Evolutionary conservation across 2,888 invertebrate genomes (phyloP).

Genomic region (Physocephala rufipes): DNA sequence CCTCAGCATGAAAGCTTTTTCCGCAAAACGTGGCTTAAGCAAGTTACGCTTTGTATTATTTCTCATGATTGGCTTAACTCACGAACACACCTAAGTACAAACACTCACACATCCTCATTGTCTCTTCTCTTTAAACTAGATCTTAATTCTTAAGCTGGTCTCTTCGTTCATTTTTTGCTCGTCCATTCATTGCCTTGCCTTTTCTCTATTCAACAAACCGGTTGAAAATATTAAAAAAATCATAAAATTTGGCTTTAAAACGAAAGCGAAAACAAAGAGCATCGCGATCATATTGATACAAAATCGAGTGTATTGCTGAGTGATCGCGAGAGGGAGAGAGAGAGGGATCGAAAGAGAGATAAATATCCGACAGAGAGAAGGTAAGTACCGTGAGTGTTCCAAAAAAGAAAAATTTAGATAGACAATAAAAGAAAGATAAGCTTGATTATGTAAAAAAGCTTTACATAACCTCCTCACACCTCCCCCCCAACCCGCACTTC

Average conservation of each 20-base stretch:
- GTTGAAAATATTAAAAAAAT: background rate
- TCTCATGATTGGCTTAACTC: no score
- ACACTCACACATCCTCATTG: background rate
- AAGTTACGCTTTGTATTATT: background rate
- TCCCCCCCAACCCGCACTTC: no score
- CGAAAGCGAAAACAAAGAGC: constrained; percentile 10
- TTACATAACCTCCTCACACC: no score
- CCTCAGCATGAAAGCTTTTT: constrained; percentile 39
- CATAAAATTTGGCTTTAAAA: background rate
- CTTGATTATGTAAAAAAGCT: no score
- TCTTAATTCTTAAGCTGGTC: background rate
- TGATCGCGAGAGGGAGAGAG: constrained; percentile 12
- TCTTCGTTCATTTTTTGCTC: background rate
- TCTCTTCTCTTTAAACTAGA: background rate
- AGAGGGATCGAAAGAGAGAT: constrained; percentile 5
- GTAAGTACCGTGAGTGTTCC: background rate
- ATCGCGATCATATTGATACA: background rate
- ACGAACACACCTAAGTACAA: background rate
- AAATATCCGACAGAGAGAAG: background rate
- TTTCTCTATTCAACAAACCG: background rate
- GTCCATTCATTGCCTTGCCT: background rate
- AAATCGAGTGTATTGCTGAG: constrained; percentile 30
- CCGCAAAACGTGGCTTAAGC: constrained; percentile 17
- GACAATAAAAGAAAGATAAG: no score
- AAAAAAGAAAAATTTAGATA: background rate